Percentiles rank a stretch among this genome's conserved stretches.
phyloP scores from a whole-genome alignment of 2,888 invertebrate species.

The Coenonympha arcania region DNA sequence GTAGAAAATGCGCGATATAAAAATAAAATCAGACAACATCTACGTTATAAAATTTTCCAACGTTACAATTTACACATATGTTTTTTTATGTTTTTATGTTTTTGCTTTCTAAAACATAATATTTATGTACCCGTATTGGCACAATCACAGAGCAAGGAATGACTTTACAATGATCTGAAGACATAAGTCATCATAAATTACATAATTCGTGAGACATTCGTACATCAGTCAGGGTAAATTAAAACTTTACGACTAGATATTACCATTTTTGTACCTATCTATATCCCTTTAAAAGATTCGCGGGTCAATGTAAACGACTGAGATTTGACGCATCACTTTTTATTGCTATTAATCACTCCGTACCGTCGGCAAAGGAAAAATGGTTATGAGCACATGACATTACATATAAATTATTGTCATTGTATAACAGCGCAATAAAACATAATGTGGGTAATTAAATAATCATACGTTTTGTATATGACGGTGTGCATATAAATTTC shows the following conservation, averaged over 20 bases:
- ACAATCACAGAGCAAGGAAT: no score
- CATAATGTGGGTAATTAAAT: no score
- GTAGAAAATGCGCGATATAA: no score
- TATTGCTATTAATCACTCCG: background rate
- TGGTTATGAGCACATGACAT: background rate
- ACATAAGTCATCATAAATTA: background rate
- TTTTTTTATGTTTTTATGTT: no score
- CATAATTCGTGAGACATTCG: background rate
- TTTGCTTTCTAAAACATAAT: background rate
- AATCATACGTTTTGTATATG: background rate
- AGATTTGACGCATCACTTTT: background rate
- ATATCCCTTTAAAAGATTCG: background rate
- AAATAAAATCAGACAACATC: no score
- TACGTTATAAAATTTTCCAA: no score
- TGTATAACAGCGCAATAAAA: background rate
- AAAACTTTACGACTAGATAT: background rate
- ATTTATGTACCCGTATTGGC: background rate
- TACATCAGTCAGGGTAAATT: background rate
- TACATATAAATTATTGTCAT: background rate
- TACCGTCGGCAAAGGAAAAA: background rate
- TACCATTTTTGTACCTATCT: background rate
- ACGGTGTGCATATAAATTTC: no score
- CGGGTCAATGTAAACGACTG: background rate
- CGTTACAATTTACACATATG: background rate
- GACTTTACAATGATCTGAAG: background rate